These are phyloP conservation scores for Reinhardtius hippoglossoides DNA, from an alignment of 2,113 vertebrate genomes.

Conservation along the genomic window DNA sequence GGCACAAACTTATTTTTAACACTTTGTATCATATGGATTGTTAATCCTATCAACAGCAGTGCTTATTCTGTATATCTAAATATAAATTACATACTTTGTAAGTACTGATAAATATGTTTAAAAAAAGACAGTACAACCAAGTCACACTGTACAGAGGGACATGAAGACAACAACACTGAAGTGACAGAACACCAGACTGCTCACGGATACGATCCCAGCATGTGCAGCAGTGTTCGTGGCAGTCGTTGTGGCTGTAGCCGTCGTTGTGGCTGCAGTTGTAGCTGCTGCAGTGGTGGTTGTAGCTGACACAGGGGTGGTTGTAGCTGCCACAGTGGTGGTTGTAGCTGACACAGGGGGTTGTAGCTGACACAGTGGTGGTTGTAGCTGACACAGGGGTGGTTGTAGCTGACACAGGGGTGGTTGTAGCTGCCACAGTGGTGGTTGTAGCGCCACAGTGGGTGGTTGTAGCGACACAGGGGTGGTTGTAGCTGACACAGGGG, in stretches of 20 bases:
- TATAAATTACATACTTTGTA: conserved; percentile 7
- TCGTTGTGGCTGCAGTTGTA: too few species aligned
- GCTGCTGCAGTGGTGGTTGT: too few species aligned
- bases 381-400: too few species aligned
- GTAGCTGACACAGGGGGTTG: too few species aligned
- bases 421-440: too few species aligned
- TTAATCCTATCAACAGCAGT: conserved; percentile 26
- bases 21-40: conserved; percentile 44
- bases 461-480: too few species aligned
- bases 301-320: too few species aligned
- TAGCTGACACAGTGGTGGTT: too few species aligned
- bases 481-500: too few species aligned
- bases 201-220: not conserved
- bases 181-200: conserved; percentile 28
- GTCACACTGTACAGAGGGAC: conserved; percentile 2
- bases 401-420: too few species aligned
- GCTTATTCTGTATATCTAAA: not conserved
- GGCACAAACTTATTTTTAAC: not conserved
- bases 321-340: too few species aligned
- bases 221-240: conserved; percentile 7
- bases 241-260: not conserved
- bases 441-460: too few species aligned
- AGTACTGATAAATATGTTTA: not conserved
- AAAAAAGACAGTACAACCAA: not conserved
- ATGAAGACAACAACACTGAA: conserved; percentile 32